phyloP scores from a whole-genome alignment of 1,140 invertebrate species.

The Zaprionus kolodkinae region DNA sequence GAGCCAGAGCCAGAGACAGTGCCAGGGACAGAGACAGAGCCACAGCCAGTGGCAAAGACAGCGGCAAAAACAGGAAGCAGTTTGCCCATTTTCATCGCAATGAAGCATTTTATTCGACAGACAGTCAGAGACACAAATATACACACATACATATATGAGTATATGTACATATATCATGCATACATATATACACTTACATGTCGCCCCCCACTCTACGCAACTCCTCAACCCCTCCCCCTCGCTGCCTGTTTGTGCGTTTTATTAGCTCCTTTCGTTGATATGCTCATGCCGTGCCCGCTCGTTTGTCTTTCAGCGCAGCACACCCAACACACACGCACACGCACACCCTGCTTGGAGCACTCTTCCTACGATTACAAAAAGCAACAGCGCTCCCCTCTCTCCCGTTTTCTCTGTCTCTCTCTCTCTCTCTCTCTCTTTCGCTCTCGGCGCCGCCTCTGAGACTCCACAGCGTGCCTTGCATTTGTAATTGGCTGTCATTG shows the following conservation, averaged over 20 bases:
- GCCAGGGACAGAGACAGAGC: not conserved
- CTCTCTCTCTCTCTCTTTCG: too few relatives aligned
- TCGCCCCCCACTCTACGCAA: too few relatives aligned
- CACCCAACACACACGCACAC: conserved; percentile 46
- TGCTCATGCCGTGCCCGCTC: conserved; percentile 77
- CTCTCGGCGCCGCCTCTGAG: conserved; percentile 61
- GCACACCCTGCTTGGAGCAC: conserved; percentile 14
- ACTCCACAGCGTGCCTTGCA: conserved; percentile 70
- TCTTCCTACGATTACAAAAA: conserved; percentile 6
- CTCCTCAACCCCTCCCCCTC: conserved; percentile 12
- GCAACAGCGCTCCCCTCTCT: conserved; percentile 19
- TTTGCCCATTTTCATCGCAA: conserved; percentile 79
- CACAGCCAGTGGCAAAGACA: conserved; percentile 16
- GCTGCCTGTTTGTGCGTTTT: conserved; percentile 70
- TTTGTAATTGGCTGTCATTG: conserved; percentile 61
- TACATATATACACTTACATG: conserved; percentile 14
- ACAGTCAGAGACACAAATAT: conserved; percentile 22
- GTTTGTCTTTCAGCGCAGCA: conserved; percentile 72
- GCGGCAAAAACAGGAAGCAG: conserved; percentile 72
- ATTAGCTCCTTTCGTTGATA: conserved; percentile 82
- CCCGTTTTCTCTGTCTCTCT: too few relatives aligned
- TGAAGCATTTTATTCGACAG: conserved; percentile 77
- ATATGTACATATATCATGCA: conserved; percentile 6
- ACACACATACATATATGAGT: not conserved
- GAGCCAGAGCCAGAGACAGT: conserved; percentile 50